A percentile compares a stretch with the other conserved stretches of the same genome.
Conservation (phyloP, 1,140 invertebrate species). For the Diploscapter pachys region DNA sequence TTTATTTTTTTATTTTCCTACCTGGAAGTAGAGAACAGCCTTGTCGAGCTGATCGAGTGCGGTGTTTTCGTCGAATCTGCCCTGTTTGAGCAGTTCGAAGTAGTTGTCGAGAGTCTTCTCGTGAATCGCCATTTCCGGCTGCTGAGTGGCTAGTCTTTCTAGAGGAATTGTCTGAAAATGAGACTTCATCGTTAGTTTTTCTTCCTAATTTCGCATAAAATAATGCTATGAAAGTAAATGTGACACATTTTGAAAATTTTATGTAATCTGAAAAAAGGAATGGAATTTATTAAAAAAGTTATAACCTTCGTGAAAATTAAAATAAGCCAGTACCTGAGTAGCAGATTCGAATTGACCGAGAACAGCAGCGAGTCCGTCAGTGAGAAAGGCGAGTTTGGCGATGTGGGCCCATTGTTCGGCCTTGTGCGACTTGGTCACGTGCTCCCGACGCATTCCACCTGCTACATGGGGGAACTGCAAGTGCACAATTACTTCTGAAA, state of each 20-base stretch:
- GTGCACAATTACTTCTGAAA: too few relatives aligned
- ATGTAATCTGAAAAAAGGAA: too few relatives aligned
- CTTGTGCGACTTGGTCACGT: conserved; percentile 77
- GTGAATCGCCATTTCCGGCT: conserved; percentile 83
- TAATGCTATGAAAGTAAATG: too few relatives aligned
- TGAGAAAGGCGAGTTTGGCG: conserved; percentile 75
- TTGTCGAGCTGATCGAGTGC: conserved; percentile 46
- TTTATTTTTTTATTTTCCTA: background rate
- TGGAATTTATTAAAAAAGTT: too few relatives aligned
- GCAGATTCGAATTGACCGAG: conserved; percentile 13
- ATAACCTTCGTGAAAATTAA: background rate
- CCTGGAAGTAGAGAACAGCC: conserved; percentile 42
- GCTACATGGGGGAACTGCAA: conserved; percentile 65
- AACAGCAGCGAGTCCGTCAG: conserved; percentile 70
- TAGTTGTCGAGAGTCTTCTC: conserved; percentile 84
- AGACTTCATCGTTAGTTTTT: too few relatives aligned
- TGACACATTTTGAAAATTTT: too few relatives aligned
- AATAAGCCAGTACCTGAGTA: conserved; percentile 6
- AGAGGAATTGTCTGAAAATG: too few relatives aligned
- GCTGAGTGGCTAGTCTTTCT: conserved; percentile 63
- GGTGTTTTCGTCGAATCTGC: conserved; percentile 59
- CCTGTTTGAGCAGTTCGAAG: conserved; percentile 79
- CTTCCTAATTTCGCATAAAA: too few relatives aligned
- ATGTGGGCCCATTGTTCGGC: conserved; percentile 86
- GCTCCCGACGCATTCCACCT: conserved; percentile 70